Percentiles rank a stretch among this genome's conserved stretches.
These are phyloP conservation scores for Sclerodermus sp. DNA, from an alignment of 2,888 invertebrate species.

Conservation along the genomic window DNA sequence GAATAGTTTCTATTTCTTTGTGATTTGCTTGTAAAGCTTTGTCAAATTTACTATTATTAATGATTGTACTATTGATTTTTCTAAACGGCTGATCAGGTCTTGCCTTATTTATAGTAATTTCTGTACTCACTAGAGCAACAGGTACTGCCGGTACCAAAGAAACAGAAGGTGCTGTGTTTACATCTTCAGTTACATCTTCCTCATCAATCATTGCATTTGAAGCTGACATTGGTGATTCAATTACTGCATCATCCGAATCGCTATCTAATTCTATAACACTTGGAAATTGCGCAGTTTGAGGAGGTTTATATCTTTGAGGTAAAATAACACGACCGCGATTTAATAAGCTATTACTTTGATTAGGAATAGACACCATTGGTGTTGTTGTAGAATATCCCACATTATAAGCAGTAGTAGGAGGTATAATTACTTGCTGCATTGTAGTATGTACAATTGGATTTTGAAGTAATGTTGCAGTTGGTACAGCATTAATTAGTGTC, in stretches of 20 bases:
- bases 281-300: background rate
- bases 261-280: slow-evolving; percentile 31
- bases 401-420: background rate
- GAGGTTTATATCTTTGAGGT: background rate
- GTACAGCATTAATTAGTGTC: slow-evolving; percentile 12
- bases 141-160: slow-evolving; percentile 15
- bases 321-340: slow-evolving; percentile 4
- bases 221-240: slow-evolving; percentile 1
- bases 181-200: background rate
- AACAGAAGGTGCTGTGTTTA: background rate
- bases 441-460: slow-evolving; percentile 1
- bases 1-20: slow-evolving; percentile 37
- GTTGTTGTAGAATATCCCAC: too few relatives aligned
- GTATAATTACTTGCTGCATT: background rate
- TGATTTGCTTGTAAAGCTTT: slow-evolving; percentile 15
- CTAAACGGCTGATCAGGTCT: background rate
- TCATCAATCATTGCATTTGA: background rate
- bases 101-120: background rate
- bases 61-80: too few relatives aligned
- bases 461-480: slow-evolving; percentile 13
- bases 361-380: slow-evolving; percentile 30
- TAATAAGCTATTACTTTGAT: slow-evolving; percentile 8
- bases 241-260: slow-evolving; percentile 23
- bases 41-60: slow-evolving; percentile 3
- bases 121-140: slow-evolving; percentile 27